Percentiles rank a stretch among this genome's conserved stretches.
Evolutionary conservation across 2,888 invertebrate species (phyloP).

Genomic region (Chymomyza amoena): DNA sequence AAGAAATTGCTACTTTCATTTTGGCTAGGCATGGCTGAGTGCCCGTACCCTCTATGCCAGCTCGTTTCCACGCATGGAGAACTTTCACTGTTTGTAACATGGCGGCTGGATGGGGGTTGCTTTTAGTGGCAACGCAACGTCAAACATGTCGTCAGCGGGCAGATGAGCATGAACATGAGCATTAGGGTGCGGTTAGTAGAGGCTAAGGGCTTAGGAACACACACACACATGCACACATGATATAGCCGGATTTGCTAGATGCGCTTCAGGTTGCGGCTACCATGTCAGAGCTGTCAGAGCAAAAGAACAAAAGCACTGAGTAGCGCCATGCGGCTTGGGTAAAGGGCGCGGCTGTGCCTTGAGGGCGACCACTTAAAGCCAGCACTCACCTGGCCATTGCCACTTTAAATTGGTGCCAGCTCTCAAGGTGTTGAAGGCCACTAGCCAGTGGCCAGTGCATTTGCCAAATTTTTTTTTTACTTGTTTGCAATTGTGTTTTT

Average conservation of each 20-base stretch:
- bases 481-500: slow-evolving; percentile 34
- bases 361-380: slow-evolving; percentile 4
- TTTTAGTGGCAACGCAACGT: neutral
- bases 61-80: slow-evolving; percentile 55
- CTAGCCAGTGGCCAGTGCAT: neutral
- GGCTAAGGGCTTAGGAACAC: slow-evolving; percentile 18
- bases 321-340: slow-evolving; percentile 46
- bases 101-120: neutral
- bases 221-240: too few species aligned
- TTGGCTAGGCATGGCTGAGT: slow-evolving; percentile 4
- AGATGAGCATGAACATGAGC: neutral
- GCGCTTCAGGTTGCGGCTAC: slow-evolving; percentile 23
- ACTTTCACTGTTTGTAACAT: slow-evolving; percentile 59
- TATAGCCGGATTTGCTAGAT: slow-evolving; percentile 39
- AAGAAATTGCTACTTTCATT: slow-evolving; percentile 66
- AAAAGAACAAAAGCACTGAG: slow-evolving; percentile 60
- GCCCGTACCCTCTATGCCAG: neutral
- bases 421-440: slow-evolving; percentile 64
- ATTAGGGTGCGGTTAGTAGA: slow-evolving; percentile 27
- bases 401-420: slow-evolving; percentile 7
- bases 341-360: slow-evolving; percentile 10
- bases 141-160: slow-evolving; percentile 5
- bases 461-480: slow-evolving; percentile 45
- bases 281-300: slow-evolving; percentile 64
- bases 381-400: slow-evolving; percentile 19